These are phyloP conservation scores for Geotrypetes seraphini DNA, from an alignment of 2,797 vertebrate genomes.

Conservation along the genomic window DNA sequence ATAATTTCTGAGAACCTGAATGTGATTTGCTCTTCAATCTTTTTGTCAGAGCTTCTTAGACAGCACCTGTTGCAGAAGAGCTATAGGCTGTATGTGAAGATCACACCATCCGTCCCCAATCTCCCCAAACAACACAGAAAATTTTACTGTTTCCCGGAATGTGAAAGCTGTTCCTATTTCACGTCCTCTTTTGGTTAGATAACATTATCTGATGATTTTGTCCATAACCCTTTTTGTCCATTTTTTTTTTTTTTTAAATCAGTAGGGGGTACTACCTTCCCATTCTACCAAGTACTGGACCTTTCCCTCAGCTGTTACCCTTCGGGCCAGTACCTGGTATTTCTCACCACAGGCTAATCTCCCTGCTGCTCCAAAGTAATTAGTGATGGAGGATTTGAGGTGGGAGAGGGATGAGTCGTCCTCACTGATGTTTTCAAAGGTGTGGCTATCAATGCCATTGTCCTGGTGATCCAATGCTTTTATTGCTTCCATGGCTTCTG, in stretches of 20 bases:
- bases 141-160: neutral
- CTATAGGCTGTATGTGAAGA: neutral
- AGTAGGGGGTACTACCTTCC: slow-evolving; percentile 89
- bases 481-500: slow-evolving; percentile 39
- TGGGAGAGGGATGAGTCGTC: slow-evolving; percentile 74
- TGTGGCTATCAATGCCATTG: slow-evolving; percentile 58
- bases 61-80: neutral
- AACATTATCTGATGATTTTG: neutral
- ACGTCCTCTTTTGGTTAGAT: neutral
- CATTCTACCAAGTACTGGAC: slow-evolving; percentile 93
- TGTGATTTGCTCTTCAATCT: too few relatives aligned
- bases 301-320: slow-evolving; percentile 82
- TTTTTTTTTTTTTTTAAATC: too few relatives aligned
- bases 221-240: too few relatives aligned
- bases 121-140: too few relatives aligned
- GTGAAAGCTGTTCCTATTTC: neutral
- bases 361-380: slow-evolving; percentile 79
- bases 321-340: slow-evolving; percentile 83
- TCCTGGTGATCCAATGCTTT: slow-evolving; percentile 41
- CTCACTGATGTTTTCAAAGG: slow-evolving; percentile 73
- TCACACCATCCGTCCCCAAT: too few relatives aligned
- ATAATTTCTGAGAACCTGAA: too few relatives aligned
- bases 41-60: too few relatives aligned
- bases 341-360: slow-evolving; percentile 81
- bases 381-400: slow-evolving; percentile 89